Evolutionary conservation across 2,888 invertebrate genomes (phyloP).

Genomic region (Macropis europaea): DNA sequence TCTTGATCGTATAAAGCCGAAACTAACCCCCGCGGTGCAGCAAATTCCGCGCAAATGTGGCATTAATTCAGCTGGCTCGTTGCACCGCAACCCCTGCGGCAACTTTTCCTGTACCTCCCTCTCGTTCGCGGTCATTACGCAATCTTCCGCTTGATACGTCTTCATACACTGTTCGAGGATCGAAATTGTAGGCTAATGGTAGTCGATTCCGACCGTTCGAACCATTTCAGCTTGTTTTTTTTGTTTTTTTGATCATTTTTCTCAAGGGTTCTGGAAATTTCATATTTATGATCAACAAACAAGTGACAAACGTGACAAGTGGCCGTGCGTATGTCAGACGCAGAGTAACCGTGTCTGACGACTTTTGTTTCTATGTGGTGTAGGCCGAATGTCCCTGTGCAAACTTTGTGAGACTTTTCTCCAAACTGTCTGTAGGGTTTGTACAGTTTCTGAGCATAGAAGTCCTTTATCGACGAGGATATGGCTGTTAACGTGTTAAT

Average conservation of each 20-base stretch:
- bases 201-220: constrained; percentile 14
- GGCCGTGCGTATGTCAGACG: too few relatives aligned
- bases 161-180: constrained; percentile 1
- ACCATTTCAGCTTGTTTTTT: not conserved
- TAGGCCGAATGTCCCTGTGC: too few relatives aligned
- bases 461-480: too few relatives aligned
- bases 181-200: constrained; percentile 29
- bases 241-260: not conserved
- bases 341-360: too few relatives aligned
- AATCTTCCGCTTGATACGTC: constrained; percentile 26
- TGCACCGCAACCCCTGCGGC: constrained; percentile 1
- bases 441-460: too few relatives aligned
- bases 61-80: constrained; percentile 40
- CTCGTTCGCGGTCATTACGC: constrained; percentile 13
- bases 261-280: too few relatives aligned
- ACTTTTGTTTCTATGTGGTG: too few relatives aligned
- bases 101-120: not conserved
- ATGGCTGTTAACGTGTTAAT: too few relatives aligned
- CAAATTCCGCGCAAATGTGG: constrained; percentile 46
- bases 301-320: too few relatives aligned
- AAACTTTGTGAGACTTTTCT: too few relatives aligned
- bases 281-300: not conserved
- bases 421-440: too few relatives aligned
- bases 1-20: constrained; percentile 43
- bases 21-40: constrained; percentile 22